Evolutionary conservation across 2,888 invertebrate species (phyloP), one percentile per base, ranked within the genome.

Genomic region (Sympetrum striolatum): DNA sequence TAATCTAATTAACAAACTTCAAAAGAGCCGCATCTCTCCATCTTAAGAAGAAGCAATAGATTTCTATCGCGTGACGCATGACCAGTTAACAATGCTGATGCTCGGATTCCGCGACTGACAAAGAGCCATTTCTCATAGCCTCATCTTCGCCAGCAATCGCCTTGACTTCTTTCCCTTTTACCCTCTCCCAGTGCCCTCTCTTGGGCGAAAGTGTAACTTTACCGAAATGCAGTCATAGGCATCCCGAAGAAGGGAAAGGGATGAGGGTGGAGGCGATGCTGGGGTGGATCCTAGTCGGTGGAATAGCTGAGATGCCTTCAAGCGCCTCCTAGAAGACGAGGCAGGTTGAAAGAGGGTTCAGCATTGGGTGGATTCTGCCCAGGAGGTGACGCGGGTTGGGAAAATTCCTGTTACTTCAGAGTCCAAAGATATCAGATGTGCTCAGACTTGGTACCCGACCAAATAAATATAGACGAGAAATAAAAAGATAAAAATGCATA

Each of bases 291-390:
- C 22, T 39, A 31, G 86, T 39, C 86, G 86, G 37, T 35, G 86
- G 86, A 58, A 64, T 86, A 64, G 60, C 86, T 86, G 86, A 14
- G 86, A 86, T 86, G 86, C 86, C 86, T 60, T n/a, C 60, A n/a
- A 86, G 64, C 60, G 60, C 86, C 86, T 60, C 37, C 37, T 53
- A 15, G n/a, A 31, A 5, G 35, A 25, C 15, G 58, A 64, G 12
- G 60, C 12, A 35, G 18, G 58, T 31, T 18, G n/a, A n/a, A 44
- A 44, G 44, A 44, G 44, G 44, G 44, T 44, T 44, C 44, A 8
- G 82, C 25, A 18, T 15, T 31, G 82, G 58, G n/a, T n/a, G 44
- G 81, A 31, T 14, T 58, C 18, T 31, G 60, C 15, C 35, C 58
- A 48, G 12, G 37, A n/a, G 86, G 44, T 44, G 44, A 44, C 10